Percentiles rank a stretch among this genome's conserved stretches.
These are phyloP conservation scores for Drosophila mimetica DNA, from an alignment of 2,888 invertebrate genomes.

Conservation along the genomic window DNA sequence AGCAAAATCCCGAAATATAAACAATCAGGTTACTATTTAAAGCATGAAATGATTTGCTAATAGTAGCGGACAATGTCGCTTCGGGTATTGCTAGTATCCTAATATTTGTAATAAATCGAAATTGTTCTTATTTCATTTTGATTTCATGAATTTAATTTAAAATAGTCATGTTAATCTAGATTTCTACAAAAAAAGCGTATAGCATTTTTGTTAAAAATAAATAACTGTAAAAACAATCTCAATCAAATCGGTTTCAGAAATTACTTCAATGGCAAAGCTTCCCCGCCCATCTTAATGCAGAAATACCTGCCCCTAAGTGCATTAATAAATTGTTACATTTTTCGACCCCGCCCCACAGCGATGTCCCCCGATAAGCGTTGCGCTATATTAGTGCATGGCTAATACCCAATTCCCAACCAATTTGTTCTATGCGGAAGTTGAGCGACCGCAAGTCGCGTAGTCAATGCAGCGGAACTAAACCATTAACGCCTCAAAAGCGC, in stretches of 20 bases:
- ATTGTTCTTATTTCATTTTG: too few species aligned
- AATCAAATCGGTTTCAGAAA: not conserved
- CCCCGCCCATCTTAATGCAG: too few species aligned
- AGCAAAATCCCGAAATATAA: too few species aligned
- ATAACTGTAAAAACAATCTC: not conserved
- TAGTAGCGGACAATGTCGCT: too few species aligned
- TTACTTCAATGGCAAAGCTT: not conserved
- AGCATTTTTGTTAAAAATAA: not conserved
- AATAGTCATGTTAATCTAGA: too few species aligned
- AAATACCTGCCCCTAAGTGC: not conserved
- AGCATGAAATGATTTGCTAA: too few species aligned
- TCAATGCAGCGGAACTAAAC: constrained; percentile 76
- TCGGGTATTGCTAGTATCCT: too few species aligned
- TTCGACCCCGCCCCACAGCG: not conserved
- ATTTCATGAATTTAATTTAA: too few species aligned
- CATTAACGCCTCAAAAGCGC: constrained; percentile 65
- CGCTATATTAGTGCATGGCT: constrained; percentile 32
- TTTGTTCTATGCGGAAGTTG: constrained; percentile 65
- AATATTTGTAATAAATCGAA: too few species aligned
- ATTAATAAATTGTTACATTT: constrained; percentile 7
- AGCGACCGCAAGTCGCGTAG: constrained; percentile 47
- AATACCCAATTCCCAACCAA: constrained; percentile 35
- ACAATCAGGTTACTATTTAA: too few species aligned
- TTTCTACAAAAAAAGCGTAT: too few species aligned
- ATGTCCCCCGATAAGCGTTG: constrained; percentile 3